Conservation (phyloP, 2,113 vertebrate genomes). For the Xenopus laevis region DNA sequence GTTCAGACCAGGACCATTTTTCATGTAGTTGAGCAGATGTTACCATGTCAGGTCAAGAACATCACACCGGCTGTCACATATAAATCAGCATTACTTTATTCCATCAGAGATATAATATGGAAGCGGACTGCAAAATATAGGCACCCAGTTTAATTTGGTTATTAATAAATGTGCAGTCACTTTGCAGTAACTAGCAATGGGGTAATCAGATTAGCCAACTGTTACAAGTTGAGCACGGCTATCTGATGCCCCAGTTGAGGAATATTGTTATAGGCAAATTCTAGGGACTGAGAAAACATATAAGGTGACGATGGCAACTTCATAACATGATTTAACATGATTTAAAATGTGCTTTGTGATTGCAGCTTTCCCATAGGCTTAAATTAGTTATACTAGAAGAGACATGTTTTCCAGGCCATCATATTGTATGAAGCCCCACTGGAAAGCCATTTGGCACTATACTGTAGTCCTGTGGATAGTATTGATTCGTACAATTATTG, state of each 20-base stretch:
- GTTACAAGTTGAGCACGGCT: background rate
- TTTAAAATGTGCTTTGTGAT: too few species aligned
- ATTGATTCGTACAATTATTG: too few species aligned
- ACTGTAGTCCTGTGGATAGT: too few species aligned
- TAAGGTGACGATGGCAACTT: too few species aligned
- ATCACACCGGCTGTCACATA: conserved; percentile 20
- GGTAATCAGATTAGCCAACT: conserved; percentile 34
- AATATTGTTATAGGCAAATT: background rate
- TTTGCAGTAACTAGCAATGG: conserved; percentile 12
- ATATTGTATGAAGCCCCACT: too few species aligned
- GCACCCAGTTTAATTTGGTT: conserved; percentile 9
- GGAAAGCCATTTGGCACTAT: too few species aligned
- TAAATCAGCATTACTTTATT: conserved; percentile 39
- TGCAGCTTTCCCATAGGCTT: too few species aligned
- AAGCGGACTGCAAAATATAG: background rate
- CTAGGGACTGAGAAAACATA: background rate
- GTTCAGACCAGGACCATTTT: background rate
- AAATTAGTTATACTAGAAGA: too few species aligned
- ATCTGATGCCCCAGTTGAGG: background rate
- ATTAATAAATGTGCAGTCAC: conserved; percentile 13
- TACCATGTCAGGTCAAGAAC: conserved; percentile 17
- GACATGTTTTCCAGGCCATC: too few species aligned
- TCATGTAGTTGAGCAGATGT: conserved; percentile 20
- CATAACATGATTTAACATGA: too few species aligned
- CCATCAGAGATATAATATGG: background rate